phyloP scores from a whole-genome alignment of 2,113 vertebrate genomes.

The Syngnathus typhle region DNA sequence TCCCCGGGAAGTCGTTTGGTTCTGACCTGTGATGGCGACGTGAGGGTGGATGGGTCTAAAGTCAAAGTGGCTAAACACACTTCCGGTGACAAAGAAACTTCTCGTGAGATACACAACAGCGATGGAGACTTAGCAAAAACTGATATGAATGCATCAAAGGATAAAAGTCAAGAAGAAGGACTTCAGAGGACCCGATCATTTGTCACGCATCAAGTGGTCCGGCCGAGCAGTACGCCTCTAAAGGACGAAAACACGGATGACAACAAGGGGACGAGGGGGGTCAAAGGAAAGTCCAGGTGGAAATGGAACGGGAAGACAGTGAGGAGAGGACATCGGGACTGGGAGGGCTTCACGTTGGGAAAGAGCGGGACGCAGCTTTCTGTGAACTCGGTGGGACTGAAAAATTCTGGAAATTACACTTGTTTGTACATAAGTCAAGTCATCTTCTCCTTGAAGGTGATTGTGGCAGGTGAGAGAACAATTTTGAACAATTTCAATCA shows the following conservation, averaged over 20 bases:
- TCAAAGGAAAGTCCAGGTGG: constrained; percentile 45
- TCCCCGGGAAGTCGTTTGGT: constrained; percentile 46
- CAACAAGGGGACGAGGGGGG: constrained; percentile 26
- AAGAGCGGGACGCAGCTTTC: constrained; percentile 30
- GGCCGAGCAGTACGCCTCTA: neutral
- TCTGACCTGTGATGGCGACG: constrained; percentile 58
- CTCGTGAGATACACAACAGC: neutral
- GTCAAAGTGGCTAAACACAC: constrained; percentile 12
- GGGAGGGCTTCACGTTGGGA: constrained; percentile 2
- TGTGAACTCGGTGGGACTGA: constrained; percentile 33
- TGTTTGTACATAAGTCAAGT: constrained; percentile 54
- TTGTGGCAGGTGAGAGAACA: constrained; percentile 55
- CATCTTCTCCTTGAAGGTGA: constrained; percentile 53
- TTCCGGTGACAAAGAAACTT: constrained; percentile 2
- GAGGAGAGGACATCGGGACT: constrained; percentile 13
- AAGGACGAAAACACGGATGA: constrained; percentile 4
- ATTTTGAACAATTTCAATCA: no score
- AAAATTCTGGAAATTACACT: constrained; percentile 63
- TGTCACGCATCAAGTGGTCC: neutral
- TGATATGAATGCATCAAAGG: neutral
- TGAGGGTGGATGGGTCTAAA: constrained; percentile 55
- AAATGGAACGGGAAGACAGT: constrained; percentile 37
- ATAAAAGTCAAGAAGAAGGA: neutral
- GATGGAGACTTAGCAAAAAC: neutral
- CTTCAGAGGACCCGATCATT: neutral